These are phyloP conservation scores for Pachliopta kotzebuea DNA, from an alignment of 2,888 invertebrate species.

Conservation along the genomic window DNA sequence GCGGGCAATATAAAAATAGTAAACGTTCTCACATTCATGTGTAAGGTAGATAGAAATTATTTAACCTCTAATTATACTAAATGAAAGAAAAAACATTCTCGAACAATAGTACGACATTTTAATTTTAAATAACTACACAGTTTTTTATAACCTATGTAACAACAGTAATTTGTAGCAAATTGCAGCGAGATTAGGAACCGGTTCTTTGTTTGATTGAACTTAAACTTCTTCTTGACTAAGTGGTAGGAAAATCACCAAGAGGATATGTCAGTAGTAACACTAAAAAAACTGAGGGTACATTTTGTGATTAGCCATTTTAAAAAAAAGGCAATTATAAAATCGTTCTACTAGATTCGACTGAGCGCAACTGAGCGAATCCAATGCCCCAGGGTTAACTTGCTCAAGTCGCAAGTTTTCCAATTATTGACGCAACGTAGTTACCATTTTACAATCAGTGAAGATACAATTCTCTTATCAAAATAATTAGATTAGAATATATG, in stretches of 20 bases:
- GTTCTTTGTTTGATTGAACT: neutral
- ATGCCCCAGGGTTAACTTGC: conserved; percentile 19
- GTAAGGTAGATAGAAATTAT: neutral
- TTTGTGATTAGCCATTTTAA: neutral
- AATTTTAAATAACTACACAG: neutral
- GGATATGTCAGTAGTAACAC: neutral
- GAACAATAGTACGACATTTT: neutral
- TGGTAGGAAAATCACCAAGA: conserved; percentile 2
- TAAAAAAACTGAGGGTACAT: neutral
- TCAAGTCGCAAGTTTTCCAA: conserved; percentile 14
- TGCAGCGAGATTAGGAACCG: conserved; percentile 1
- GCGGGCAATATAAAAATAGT: neutral
- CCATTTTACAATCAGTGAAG: conserved; percentile 8
- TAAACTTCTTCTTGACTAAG: neutral
- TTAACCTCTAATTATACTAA: neutral
- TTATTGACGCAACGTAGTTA: conserved; percentile 17
- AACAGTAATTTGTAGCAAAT: neutral
- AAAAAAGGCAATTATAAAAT: neutral
- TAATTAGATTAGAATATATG: too few relatives aligned
- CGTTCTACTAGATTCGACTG: conserved; percentile 3
- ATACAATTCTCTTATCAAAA: neutral
- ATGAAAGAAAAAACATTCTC: neutral
- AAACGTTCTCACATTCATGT: too few relatives aligned
- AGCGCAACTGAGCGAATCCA: conserved; percentile 11
- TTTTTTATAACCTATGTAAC: neutral